phyloP scores from a whole-genome alignment of 2,113 vertebrate genomes.

The Catagonus wagneri region DNA sequence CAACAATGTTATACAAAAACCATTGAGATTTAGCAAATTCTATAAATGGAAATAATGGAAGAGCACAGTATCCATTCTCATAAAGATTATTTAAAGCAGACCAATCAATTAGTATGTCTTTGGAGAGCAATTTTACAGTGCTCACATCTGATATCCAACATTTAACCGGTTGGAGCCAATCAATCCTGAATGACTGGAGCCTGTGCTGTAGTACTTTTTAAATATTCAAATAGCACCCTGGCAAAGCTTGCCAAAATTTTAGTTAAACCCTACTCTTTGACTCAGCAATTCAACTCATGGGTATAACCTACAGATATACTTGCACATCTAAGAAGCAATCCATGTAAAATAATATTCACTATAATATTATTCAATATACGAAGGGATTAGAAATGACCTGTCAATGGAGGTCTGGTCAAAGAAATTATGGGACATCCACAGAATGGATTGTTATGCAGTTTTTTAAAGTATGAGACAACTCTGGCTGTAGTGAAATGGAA shows the following conservation, averaged over 20 bases:
- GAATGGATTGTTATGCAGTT: neutral
- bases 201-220: neutral
- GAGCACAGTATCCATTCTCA: neutral
- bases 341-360: neutral
- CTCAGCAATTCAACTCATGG: neutral
- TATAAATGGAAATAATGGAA: slow-evolving; percentile 4
- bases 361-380: neutral
- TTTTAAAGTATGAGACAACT: slow-evolving; percentile 35
- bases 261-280: neutral
- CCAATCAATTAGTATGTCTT: neutral
- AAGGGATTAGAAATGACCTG: slow-evolving; percentile 6
- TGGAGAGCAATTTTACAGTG: neutral
- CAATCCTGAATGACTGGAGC: neutral
- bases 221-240: neutral
- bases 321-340: slow-evolving; percentile 27
- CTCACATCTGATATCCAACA: neutral
- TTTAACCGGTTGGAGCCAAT: neutral
- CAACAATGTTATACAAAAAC: neutral
- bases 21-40: slow-evolving; percentile 22
- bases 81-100: slow-evolving; percentile 25
- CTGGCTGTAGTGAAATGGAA: neutral
- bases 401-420: neutral
- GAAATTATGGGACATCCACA: neutral
- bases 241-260: slow-evolving; percentile 18
- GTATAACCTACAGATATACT: neutral